Base-by-base conservation (phyloP, 2,888 invertebrate species). In the Furcula furcula region DNA sequence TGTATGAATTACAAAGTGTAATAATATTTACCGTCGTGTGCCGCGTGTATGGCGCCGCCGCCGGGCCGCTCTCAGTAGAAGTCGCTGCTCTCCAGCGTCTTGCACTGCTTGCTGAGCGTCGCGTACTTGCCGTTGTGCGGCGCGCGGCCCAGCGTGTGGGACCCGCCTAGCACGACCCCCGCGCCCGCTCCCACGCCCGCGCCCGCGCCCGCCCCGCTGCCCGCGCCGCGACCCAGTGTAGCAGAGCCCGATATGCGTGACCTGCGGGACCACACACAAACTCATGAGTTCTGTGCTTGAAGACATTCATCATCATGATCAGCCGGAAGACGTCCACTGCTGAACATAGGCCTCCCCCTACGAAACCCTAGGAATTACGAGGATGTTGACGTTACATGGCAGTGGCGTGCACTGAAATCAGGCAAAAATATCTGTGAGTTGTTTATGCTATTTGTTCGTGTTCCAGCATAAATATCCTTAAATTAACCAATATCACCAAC, bases 61-160 rank as follows among this genome's bases (percentile, higher is more conserved):
- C 93, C 91, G 90, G 91, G 90, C 91, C 92, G 89, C 90, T 94
- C 95, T 96, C 95, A 97, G 95, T 97, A 97, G 91, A 96, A 97
- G 91, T 97, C 96, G 77, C 94, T 95, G 74, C 96, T 94, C 91
- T 97, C 97, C 57, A 97, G 91, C 71, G 97, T 97, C 91, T 97
- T 97, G 94, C 97, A 97, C 91, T 97, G 96, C 91, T 96, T 96
- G 93, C 95, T 96, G 90, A 97, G 91, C 90, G 96, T 97, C 89
- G 96, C 96, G 93, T 96, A 97, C 93, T 97, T 96, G 86, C 93
- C 93, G 90, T 93, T 93, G 91, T 95, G 90, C 63, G 92, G 91
- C 81, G 91, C 91, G 70, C 93, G 90, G 72, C 92, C 94, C 59
- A 93, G 90, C 68, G 93, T 93, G 89, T 93, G 93, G 55, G 83